These are phyloP conservation scores for Dryadula phaetusa DNA, from an alignment of 2,888 invertebrate genomes.

Conservation along the genomic window DNA sequence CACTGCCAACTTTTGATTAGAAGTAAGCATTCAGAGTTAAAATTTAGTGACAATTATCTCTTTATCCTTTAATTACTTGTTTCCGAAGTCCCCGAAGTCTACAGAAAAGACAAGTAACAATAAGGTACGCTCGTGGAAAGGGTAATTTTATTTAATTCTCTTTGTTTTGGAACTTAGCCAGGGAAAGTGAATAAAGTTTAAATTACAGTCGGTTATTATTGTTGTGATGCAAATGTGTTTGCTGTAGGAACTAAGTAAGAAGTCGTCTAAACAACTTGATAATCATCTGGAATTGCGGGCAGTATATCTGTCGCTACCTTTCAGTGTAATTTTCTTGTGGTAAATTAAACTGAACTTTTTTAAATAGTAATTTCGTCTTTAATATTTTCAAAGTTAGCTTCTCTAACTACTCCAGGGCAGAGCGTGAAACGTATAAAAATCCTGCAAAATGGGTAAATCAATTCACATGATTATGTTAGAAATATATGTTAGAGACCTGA, in stretches of 20 bases:
- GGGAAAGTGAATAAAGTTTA: slow-evolving; percentile 31
- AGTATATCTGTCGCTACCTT: not conserved
- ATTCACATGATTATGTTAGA: no score
- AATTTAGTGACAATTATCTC: slow-evolving; percentile 17
- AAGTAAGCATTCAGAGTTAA: not conserved
- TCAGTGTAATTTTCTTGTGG: not conserved
- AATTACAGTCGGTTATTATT: slow-evolving; percentile 25
- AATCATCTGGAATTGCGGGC: not conserved
- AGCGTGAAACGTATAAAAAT: no score
- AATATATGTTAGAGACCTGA: no score
- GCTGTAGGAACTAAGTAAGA: slow-evolving; percentile 5
- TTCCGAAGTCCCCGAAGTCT: slow-evolving; percentile 25
- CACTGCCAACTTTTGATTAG: not conserved
- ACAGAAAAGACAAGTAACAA: slow-evolving; percentile 12
- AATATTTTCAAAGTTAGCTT: not conserved
- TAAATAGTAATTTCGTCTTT: not conserved
- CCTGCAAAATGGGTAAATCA: no score
- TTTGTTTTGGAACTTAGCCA: slow-evolving; percentile 30
- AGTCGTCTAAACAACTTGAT: slow-evolving; percentile 14
- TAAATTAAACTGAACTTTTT: not conserved
- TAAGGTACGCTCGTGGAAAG: slow-evolving; percentile 19
- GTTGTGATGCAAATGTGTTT: slow-evolving; percentile 25
- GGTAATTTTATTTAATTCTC: slow-evolving; percentile 32
- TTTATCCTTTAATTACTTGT: slow-evolving; percentile 24
- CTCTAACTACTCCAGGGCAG: no score